These are phyloP conservation scores for Philereme transversata DNA, from an alignment of 2,888 invertebrate genomes.

Conservation along the genomic window DNA sequence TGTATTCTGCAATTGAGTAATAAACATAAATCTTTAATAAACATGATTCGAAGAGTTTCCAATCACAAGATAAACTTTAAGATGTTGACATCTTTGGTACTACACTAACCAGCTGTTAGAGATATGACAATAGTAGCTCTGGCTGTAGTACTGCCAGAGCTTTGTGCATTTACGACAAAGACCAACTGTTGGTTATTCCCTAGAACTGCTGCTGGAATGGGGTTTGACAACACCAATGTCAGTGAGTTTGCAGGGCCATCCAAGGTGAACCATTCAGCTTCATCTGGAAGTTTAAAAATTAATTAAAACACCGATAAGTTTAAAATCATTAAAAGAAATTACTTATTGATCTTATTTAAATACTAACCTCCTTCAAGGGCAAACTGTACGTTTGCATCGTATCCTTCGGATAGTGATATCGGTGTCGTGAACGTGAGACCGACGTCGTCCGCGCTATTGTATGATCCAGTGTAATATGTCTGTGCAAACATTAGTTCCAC, in stretches of 20 bases:
- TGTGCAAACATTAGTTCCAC: slow-evolving; percentile 42
- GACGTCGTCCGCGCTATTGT: slow-evolving; percentile 27
- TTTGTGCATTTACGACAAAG: slow-evolving; percentile 34
- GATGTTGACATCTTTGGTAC: background rate
- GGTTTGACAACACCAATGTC: slow-evolving; percentile 26
- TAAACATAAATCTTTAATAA: background rate
- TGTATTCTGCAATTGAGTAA: slow-evolving; percentile 26
- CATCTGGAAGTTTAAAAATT: slow-evolving; percentile 10
- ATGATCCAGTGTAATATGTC: slow-evolving; percentile 47
- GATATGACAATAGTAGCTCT: slow-evolving; percentile 42
- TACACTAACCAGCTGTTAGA: slow-evolving; percentile 29
- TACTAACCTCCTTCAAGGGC: slow-evolving; percentile 47
- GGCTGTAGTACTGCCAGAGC: slow-evolving; percentile 35
- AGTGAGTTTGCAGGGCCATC: slow-evolving; percentile 31
- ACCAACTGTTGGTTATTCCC: slow-evolving; percentile 43
- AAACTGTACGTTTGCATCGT: slow-evolving; percentile 42
- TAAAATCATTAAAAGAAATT: background rate
- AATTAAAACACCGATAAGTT: background rate
- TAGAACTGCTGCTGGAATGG: slow-evolving; percentile 43
- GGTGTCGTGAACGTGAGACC: slow-evolving; percentile 40
- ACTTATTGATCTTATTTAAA: background rate
- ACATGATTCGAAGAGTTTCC: background rate
- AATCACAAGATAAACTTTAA: background rate
- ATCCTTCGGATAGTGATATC: slow-evolving; percentile 44
- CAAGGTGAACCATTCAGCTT: slow-evolving; percentile 34